Base-by-base conservation (phyloP, 2,888 invertebrate species). In the Smittia aterrima region DNA sequence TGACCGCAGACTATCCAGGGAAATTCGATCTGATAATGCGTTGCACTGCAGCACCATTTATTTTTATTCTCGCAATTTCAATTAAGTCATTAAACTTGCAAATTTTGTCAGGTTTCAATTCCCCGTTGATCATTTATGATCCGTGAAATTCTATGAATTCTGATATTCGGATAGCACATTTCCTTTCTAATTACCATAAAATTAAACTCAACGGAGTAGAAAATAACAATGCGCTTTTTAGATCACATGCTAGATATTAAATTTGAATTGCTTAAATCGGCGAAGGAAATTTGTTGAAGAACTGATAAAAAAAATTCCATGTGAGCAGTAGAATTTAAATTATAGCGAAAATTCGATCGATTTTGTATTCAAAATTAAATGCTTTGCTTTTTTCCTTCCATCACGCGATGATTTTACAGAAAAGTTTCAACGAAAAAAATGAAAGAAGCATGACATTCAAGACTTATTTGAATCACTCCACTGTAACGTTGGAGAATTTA, bases 1-100 rank as follows among this genome's bases (percentile, higher is more conserved):
- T 32, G 32, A 32, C 32, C 32, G 32, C 32, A 3, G 32, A 32
- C 32, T 32, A 32, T 32, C 32, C 4, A 32, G 3, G n/a, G 32
- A 32, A 9, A 32, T 32, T 3, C 32, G 32, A 32, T 32, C 32
- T 9, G 32, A 32, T 32, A 32, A 32, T 32, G 32, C 32, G 32
- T 9, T n/a, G n/a, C 32, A 32, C n/a, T 24, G 11, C n/a, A 20
- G 41, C 68, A 13, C 13, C 47, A 47, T 16, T n/a, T n/a, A 47
- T 47, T 41, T 47, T 41, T 68, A n/a, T 66, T 68, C 68, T 24
- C 47, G 47, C 47, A 47, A 47, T 68, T 68, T 68, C 68, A 68
- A 68, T 68, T 68, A 68, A 47, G 47, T 68, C 68, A 68, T 68
- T 68, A 68, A 68, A 41, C 40, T 41, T 47, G 41, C 68, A 41